Evolutionary conservation across 2,888 invertebrate species (phyloP).

Genomic region (Drosophila mimica): DNA sequence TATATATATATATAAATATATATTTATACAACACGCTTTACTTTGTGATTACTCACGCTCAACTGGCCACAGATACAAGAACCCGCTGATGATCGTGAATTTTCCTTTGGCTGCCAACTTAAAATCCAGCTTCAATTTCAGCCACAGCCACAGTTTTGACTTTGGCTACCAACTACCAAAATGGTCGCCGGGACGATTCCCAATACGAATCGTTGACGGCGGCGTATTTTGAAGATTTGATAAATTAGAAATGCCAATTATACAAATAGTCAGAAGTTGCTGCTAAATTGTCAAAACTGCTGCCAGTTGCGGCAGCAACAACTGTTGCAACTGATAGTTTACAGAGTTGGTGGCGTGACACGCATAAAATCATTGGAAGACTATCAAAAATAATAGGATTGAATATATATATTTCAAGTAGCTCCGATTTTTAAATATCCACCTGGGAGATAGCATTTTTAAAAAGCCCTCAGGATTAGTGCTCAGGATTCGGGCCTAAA

Average conservation of each 20-base stretch:
- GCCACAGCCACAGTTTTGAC: conserved; percentile 1
- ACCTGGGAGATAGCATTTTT: not conserved
- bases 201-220: conserved; percentile 51
- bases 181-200: conserved; percentile 57
- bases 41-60: conserved; percentile 81
- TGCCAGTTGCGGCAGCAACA: conserved; percentile 27
- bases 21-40: conserved; percentile 81
- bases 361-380: not conserved
- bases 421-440: not conserved
- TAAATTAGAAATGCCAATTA: conserved; percentile 81
- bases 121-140: conserved; percentile 9
- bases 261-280: conserved; percentile 77
- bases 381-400: not conserved
- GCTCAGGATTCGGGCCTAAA: not conserved
- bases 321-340: conserved; percentile 21
- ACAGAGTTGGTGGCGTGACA: conserved; percentile 27
- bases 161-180: conserved; percentile 49
- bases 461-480: not conserved
- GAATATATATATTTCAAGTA: not conserved
- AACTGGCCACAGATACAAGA: conserved; percentile 58
- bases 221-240: conserved; percentile 65
- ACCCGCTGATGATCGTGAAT: conserved; percentile 69
- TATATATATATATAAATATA: not conserved
- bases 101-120: conserved; percentile 37
- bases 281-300: conserved; percentile 76